Conservation (phyloP, 2,113 vertebrate genomes). For the Corapipo altera region DNA sequence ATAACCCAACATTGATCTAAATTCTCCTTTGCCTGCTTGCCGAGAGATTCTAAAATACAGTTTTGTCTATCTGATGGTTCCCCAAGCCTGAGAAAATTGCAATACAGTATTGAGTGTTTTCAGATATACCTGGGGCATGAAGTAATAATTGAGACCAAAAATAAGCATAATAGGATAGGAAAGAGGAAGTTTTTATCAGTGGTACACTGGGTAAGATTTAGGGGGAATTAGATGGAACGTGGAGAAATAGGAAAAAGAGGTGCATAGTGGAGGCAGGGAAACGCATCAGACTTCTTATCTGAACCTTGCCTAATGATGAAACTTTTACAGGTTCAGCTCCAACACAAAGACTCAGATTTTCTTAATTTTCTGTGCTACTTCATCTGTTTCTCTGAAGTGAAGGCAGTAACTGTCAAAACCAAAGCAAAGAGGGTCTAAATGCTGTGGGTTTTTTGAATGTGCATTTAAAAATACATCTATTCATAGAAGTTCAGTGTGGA, state of each 20-base stretch:
- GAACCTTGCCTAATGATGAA: neutral
- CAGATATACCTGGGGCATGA: neutral
- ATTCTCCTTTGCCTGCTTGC: neutral
- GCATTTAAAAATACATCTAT: neutral
- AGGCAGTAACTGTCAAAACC: neutral
- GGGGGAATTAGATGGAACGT: neutral
- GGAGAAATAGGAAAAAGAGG: neutral
- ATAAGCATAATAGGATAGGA: neutral
- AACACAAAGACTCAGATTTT: neutral
- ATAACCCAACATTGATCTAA: neutral
- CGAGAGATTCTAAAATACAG: neutral
- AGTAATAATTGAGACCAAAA: neutral
- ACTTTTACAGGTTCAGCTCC: neutral
- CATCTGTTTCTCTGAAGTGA: neutral
- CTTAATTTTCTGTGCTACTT: neutral
- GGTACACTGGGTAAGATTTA: neutral
- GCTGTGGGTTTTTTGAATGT: neutral
- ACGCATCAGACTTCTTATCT: neutral
- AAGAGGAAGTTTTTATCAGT: neutral
- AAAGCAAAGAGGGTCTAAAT: neutral
- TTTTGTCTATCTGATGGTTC: neutral
- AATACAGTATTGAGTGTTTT: neutral
- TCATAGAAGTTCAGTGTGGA: neutral
- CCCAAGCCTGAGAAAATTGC: neutral
- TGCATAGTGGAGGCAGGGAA: neutral